Evolutionary conservation across 2,113 vertebrate species (phyloP).

Genomic region (Psilopsiagon aymara): DNA sequence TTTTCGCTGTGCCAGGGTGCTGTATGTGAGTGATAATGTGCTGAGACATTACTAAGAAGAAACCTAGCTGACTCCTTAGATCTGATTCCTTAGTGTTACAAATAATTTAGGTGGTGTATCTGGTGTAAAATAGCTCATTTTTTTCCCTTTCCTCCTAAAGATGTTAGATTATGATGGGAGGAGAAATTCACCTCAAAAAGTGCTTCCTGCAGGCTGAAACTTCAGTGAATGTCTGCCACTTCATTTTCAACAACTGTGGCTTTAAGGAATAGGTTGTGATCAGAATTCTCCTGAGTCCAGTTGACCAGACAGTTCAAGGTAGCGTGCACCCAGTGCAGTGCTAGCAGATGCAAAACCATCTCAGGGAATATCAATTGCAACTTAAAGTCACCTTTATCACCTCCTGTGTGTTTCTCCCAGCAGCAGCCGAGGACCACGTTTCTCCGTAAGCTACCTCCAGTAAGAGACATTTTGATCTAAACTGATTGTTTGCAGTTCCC

Average conservation of each 20-base stretch:
- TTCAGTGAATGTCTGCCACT: background rate
- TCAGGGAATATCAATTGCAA: background rate
- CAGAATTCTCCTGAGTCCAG: background rate
- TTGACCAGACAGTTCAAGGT: background rate
- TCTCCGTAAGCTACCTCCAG: background rate
- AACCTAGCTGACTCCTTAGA: background rate
- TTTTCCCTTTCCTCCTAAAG: background rate
- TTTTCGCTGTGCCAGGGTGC: background rate
- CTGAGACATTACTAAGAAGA: background rate
- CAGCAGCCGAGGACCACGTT: background rate
- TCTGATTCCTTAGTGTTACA: background rate
- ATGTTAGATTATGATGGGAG: background rate
- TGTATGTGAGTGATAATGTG: background rate
- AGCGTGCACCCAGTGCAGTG: accelerated
- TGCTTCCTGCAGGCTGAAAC: background rate
- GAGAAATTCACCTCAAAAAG: background rate
- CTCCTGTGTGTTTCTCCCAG: background rate
- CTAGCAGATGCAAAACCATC: background rate
- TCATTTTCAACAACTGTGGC: background rate
- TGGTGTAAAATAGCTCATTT: background rate
- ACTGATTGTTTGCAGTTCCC: background rate
- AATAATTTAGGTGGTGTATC: background rate
- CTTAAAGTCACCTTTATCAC: background rate
- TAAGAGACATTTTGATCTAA: background rate
- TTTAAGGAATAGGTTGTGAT: background rate